These are phyloP conservation scores for Abscondita cerata DNA, from an alignment of 2,888 invertebrate species.

Conservation along the genomic window DNA sequence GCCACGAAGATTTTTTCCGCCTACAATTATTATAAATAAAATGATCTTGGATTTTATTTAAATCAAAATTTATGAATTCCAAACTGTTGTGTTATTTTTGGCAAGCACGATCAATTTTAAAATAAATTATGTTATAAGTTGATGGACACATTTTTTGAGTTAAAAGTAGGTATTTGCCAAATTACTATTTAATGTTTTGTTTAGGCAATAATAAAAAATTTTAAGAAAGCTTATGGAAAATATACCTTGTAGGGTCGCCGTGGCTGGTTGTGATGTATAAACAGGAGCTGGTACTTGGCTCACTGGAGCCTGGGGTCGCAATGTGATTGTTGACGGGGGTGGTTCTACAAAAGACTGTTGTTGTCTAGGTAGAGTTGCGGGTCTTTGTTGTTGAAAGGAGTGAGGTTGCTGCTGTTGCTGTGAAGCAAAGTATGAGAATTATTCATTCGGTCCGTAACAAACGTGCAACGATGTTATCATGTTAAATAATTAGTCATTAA, in stretches of 20 bases:
- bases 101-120: too few relatives aligned
- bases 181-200: too few relatives aligned
- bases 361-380: slow-evolving; percentile 40
- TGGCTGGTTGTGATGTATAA: slow-evolving; percentile 81
- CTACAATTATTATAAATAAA: too few relatives aligned
- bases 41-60: too few relatives aligned
- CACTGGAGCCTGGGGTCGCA: slow-evolving; percentile 76
- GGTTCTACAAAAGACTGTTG: slow-evolving; percentile 60
- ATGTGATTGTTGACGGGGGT: slow-evolving; percentile 73
- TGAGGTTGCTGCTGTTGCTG: slow-evolving; percentile 18
- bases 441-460: background rate
- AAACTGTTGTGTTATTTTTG: background rate
- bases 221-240: too few relatives aligned
- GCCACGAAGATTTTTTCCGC: slow-evolving; percentile 84
- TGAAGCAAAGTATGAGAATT: background rate
- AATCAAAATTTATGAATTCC: too few relatives aligned
- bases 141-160: too few relatives aligned
- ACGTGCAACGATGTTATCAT: background rate
- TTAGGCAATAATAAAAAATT: too few relatives aligned
- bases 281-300: slow-evolving; percentile 79
- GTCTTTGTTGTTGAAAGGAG: slow-evolving; percentile 10
- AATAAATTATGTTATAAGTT: too few relatives aligned
- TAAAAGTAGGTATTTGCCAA: too few relatives aligned
- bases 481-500: background rate
- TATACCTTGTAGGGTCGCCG: slow-evolving; percentile 73